These are phyloP conservation scores for Teleogryllus occipitalis DNA, from an alignment of 1,140 invertebrate species.

Conservation along the genomic window DNA sequence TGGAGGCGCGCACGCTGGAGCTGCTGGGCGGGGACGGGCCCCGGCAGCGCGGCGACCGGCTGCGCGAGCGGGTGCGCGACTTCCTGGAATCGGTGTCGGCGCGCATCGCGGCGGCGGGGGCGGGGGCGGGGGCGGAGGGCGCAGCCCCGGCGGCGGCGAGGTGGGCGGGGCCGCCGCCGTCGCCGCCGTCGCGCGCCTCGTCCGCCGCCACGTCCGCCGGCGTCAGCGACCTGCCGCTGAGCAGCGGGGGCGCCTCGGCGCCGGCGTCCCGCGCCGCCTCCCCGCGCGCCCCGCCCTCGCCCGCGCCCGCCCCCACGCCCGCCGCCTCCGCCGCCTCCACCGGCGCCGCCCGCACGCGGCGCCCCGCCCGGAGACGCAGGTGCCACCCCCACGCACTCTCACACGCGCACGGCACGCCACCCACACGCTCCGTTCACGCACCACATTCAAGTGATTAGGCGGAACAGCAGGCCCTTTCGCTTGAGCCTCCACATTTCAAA, in stretches of 20 bases:
- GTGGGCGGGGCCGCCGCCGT: no score
- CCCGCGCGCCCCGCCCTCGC: no score
- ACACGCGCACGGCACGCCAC: no score
- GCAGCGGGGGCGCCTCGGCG: neutral
- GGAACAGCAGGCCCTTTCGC: no score
- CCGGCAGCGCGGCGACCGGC: no score
- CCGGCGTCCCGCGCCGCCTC: neutral
- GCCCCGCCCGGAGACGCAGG: neutral
- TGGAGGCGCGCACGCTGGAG: neutral
- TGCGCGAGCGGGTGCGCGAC: neutral
- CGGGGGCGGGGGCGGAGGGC: no score
- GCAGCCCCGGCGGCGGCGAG: no score
- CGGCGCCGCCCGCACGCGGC: neutral
- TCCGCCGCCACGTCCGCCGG: neutral
- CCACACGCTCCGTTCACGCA: no score
- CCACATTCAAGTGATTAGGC: no score
- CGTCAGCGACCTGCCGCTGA: neutral
- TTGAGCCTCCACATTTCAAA: no score
- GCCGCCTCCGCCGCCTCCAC: neutral
- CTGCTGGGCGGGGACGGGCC: neutral
- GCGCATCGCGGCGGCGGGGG: neutral
- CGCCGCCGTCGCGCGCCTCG: neutral
- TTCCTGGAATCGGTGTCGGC: neutral
- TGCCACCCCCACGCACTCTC: no score
- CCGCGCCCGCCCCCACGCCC: no score